Percentiles rank a stretch among this genome's conserved stretches.
phyloP scores from a whole-genome alignment of 2,797 vertebrate species.

The Pantherophis vulpinus region DNA sequence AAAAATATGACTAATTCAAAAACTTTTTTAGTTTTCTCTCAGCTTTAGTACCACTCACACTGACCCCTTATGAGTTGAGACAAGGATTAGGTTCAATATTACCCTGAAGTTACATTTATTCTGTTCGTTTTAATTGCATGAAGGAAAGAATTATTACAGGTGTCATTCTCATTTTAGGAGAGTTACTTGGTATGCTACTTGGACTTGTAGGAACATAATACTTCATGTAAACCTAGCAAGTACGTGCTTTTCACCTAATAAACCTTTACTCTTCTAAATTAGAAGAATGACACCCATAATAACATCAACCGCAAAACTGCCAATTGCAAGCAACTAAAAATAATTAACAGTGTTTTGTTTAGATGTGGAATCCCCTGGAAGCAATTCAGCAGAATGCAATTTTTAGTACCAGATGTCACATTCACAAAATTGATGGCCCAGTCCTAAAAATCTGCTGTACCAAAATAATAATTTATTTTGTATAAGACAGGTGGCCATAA shows the following conservation, averaged over 20 bases:
- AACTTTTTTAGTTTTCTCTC: background rate
- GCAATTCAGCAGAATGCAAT: background rate
- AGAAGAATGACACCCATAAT: background rate
- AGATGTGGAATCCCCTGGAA: background rate
- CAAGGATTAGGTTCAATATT: background rate
- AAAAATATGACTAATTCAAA: background rate
- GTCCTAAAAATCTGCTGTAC: constrained; percentile 6
- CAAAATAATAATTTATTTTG: background rate
- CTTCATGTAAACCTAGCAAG: background rate
- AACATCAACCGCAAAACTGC: background rate
- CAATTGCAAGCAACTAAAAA: constrained; percentile 17
- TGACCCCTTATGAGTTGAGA: background rate
- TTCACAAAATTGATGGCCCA: background rate
- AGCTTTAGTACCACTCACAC: background rate
- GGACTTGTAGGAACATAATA: background rate
- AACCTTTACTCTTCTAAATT: constrained; percentile 1
- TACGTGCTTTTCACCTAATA: background rate
- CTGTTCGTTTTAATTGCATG: background rate
- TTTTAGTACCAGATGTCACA: background rate
- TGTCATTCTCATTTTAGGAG: background rate
- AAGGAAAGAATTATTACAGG: background rate
- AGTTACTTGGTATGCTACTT: background rate
- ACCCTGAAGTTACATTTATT: background rate
- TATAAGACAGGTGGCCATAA: background rate
- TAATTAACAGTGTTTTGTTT: constrained; percentile 7